A percentile compares a stretch with the other conserved stretches of the same genome.
Evolutionary conservation across 2,797 vertebrate species (phyloP).

Genomic region (Huso huso): DNA sequence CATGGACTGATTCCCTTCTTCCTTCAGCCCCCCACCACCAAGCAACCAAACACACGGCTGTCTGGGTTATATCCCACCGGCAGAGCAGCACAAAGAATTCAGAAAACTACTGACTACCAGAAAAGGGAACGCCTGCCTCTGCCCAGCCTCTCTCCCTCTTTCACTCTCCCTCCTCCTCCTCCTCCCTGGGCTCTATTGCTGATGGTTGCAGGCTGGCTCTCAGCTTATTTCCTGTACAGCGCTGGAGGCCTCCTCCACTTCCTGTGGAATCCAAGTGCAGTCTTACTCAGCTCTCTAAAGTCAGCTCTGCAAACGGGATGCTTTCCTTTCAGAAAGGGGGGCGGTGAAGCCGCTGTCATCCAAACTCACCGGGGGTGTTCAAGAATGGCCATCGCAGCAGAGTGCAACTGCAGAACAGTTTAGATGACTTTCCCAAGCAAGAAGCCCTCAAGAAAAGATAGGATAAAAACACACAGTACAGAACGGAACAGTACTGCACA

Average conservation of each 20-base stretch:
- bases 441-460: too few species aligned
- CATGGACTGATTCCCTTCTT: conserved; percentile 51
- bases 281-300: conserved; percentile 20
- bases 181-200: conserved; percentile 17
- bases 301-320: conserved; percentile 1
- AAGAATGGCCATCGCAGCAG: too few species aligned
- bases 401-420: too few species aligned
- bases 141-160: conserved; percentile 16
- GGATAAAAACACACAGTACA: too few species aligned
- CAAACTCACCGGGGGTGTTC: too few species aligned
- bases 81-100: conserved; percentile 57
- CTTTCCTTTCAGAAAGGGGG: too few species aligned
- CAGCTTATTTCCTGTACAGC: conserved; percentile 66
- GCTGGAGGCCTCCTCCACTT: conserved; percentile 57
- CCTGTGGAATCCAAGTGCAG: conserved; percentile 56
- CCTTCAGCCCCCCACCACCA: conserved; percentile 54
- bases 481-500: too few species aligned
- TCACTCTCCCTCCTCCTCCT: conserved; percentile 15
- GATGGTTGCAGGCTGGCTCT: conserved; percentile 62
- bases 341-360: too few species aligned
- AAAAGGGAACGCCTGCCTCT: conserved; percentile 69
- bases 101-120: conserved; percentile 61
- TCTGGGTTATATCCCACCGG: conserved; percentile 59
- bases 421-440: too few species aligned
- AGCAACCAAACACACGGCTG: conserved; percentile 31